Conservation (phyloP, 2,888 invertebrate genomes). For the Ophion slaviceki region DNA sequence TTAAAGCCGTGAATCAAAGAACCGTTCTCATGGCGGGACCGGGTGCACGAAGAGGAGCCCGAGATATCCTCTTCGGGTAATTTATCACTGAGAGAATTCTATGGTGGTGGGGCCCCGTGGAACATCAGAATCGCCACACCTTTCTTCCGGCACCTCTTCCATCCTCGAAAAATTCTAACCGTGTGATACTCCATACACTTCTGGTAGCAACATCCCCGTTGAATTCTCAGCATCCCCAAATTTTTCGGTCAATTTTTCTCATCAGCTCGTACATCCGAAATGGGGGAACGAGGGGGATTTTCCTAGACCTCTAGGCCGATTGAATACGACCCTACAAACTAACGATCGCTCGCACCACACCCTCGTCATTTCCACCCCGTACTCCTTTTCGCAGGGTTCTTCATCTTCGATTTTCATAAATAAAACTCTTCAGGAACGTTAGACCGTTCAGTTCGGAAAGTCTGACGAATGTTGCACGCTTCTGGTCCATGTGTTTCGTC, state of each 20-base stretch:
- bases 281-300: background rate
- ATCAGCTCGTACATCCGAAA: background rate
- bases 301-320: slow-evolving; percentile 45
- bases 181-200: slow-evolving; percentile 17
- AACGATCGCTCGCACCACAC: slow-evolving; percentile 73
- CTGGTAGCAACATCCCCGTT: slow-evolving; percentile 36
- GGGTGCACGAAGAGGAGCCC: slow-evolving; percentile 47
- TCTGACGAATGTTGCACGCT: slow-evolving; percentile 37
- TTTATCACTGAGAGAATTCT: slow-evolving; percentile 73
- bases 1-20: slow-evolving; percentile 61
- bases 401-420: slow-evolving; percentile 48
- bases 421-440: slow-evolving; percentile 14
- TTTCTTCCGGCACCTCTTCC: slow-evolving; percentile 74
- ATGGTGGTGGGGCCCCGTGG: slow-evolving; percentile 17
- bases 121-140: slow-evolving; percentile 72
- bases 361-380: slow-evolving; percentile 61
- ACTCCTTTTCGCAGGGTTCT: slow-evolving; percentile 70
- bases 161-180: slow-evolving; percentile 40
- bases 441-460: slow-evolving; percentile 24
- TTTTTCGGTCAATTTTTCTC: slow-evolving; percentile 43
- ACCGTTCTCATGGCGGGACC: slow-evolving; percentile 67
- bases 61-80: slow-evolving; percentile 62
- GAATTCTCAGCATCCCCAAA: slow-evolving; percentile 46
- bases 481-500: slow-evolving; percentile 12
- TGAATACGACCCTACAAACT: slow-evolving; percentile 56